Base-by-base conservation (phyloP, 2,113 vertebrate species). In the Hippocampus barbouri region DNA sequence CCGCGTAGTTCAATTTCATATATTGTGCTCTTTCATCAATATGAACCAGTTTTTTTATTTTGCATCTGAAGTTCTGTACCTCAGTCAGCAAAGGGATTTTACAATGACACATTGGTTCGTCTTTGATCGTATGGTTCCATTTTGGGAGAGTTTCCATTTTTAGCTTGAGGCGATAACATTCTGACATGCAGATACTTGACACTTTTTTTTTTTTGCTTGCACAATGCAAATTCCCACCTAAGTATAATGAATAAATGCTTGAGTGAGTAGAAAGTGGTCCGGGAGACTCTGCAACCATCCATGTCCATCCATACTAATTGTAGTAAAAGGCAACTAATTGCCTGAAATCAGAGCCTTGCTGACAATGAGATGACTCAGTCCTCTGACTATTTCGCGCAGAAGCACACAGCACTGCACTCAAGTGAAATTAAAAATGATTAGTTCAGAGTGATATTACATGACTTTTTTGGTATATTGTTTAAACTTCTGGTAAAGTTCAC, bases 371-470 rank as follows among this genome's bases (percentile, higher is more conserved):
- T 53, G 43, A 49, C 66, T 67, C 3, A 8, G 34, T 68, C 68
- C 20, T 66, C 30, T 38, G 51, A 61, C 40, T 16, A 25, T 75
- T 63, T 74, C 49, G 30, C 71, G 69, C 14, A 68, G 53, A 72
- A 75, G 60, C 43, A 54, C 25, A 68, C 15, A 18, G 45, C 8
- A 8, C 15, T 51, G 66, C 66, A 73, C 53, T 18, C 9, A 25
- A 68, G 41, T 77, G 62, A 68, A 65, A 66, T 66, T n/a, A 57
- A 60, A 38, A 53, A 73, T 74, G 74, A 72, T 20, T 68, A 71
- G 63, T 69, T 20, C 60, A 53, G n/a, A 53, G 49, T 69, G 62
- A 76, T 74, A 75, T 83, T 75, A 54, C 69, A 79, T 68, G 70
- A 63, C 74, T 64, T 76, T 23, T 75, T 41, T 76, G 27, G 27